Conservation (phyloP, 2,888 invertebrate genomes). For the Eugnorisma glareosa region DNA sequence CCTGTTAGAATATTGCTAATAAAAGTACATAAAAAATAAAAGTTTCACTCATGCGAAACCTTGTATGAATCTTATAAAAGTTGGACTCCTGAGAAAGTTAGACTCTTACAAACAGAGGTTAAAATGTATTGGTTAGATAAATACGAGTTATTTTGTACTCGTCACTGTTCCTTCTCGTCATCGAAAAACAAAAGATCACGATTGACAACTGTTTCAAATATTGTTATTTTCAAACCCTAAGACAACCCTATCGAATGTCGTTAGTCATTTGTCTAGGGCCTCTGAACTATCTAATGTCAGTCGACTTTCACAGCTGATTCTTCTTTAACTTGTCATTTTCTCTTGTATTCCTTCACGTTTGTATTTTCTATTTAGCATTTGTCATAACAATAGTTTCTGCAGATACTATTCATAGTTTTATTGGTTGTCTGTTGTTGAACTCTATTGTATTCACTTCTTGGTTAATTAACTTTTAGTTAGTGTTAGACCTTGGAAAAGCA, state of each 20-base stretch:
- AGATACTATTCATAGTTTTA: constrained; percentile 24
- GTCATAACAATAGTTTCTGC: neutral
- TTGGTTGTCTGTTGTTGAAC: constrained; percentile 12
- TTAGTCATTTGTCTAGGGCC: neutral
- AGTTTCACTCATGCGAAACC: too few species aligned
- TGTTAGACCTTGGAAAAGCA: neutral
- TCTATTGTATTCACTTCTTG: constrained; percentile 7
- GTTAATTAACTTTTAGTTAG: neutral
- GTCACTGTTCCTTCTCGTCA: too few species aligned
- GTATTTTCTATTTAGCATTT: neutral
- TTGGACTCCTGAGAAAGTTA: too few species aligned
- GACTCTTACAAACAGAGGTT: too few species aligned
- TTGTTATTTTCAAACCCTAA: neutral
- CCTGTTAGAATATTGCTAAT: too few species aligned
- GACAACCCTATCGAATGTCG: neutral
- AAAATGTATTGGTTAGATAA: too few species aligned
- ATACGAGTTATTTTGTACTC: too few species aligned
- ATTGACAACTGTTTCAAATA: too few species aligned
- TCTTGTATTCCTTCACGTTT: neutral
- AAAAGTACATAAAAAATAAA: too few species aligned
- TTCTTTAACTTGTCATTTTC: neutral
- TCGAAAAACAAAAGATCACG: too few species aligned
- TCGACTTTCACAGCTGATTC: neutral
- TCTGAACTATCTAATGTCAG: neutral
- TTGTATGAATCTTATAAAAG: too few species aligned